Evolutionary conservation across 1,140 invertebrate genomes (phyloP), one percentile per base, ranked within the genome.

Genomic region (Drosophila bifasciata): DNA sequence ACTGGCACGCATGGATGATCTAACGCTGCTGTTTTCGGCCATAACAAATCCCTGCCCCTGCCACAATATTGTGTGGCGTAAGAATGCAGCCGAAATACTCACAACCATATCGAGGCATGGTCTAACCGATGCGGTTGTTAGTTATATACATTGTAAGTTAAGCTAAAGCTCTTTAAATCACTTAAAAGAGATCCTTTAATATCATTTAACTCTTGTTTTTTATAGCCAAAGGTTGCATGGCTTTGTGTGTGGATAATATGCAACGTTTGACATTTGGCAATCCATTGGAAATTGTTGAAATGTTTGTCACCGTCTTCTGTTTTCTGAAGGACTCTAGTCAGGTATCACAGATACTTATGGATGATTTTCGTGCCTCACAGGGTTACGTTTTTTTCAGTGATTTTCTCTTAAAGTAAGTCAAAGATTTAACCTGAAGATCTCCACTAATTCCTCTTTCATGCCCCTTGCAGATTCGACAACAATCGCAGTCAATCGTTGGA

Each of bases 311-410:
- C 11, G 95, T 99, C 28, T 99, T 99, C 93, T 99, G 98, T 93
- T 98, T 99, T 92, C 93, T 99, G 50, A 99, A 99, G 93, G 98
- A 99, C 91, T 99, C 98, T n/a, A 98, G 98, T 92, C 97, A 98
- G 92, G 96, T 98, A 53, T 98, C 98, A 62, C 97, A 98, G 92
- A 95, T 96, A 73, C 93, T 99, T 67, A 92, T 99, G 70, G 98
- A 99, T 92, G 98, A 99, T 92, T 99, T 99, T 93, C 94, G 96
- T 67, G 94, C 96, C 59, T 97, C 96, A 85, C 97, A 99, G 91
- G 98, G 98, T 71, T 99, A 99, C 92, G 93, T 96, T 48, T 99
- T 99, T 92, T 93, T 99, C 52, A 97, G 96, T 25, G 98, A 99
- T 90, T 99, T 99, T 93, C 93, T 99, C 67, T 92, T 99, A 59